phyloP scores from a whole-genome alignment of 1,140 invertebrate species.

The Drosophila repleta region DNA sequence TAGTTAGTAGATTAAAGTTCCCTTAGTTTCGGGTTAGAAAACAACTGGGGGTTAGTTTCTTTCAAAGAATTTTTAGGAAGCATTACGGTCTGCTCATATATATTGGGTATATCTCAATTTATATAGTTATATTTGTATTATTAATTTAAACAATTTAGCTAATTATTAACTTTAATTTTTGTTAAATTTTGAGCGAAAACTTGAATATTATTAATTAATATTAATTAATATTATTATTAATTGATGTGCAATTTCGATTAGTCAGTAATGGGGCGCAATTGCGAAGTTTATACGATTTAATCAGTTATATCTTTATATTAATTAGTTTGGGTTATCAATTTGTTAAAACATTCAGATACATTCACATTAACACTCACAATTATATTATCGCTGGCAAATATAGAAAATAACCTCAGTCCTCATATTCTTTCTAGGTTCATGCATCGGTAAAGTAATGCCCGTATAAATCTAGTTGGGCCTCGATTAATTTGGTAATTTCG shows the following conservation, averaged over 20 bases:
- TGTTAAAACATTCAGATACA: constrained; percentile 22
- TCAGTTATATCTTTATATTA: constrained; percentile 53
- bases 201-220: constrained; percentile 31
- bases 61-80: constrained; percentile 48
- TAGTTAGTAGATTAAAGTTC: constrained; percentile 36
- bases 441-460: constrained; percentile 9
- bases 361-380: constrained; percentile 36
- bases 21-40: constrained; percentile 18
- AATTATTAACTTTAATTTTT: constrained; percentile 32
- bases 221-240: constrained; percentile 44
- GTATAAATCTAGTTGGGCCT: constrained; percentile 29
- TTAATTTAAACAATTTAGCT: constrained; percentile 20
- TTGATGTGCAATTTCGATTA: constrained; percentile 35
- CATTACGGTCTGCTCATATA: constrained; percentile 41
- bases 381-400: constrained; percentile 38
- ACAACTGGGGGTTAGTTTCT: constrained; percentile 18
- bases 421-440: constrained; percentile 27
- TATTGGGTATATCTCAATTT: constrained; percentile 20
- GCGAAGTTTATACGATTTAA: constrained; percentile 25
- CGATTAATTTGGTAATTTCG: constrained; percentile 22
- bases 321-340: constrained; percentile 26
- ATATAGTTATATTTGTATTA: constrained; percentile 11
- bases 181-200: constrained; percentile 61
- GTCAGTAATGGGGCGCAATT: constrained; percentile 42
- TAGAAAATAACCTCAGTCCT: constrained; percentile 51